Evolutionary conservation across 2,888 invertebrate genomes (phyloP).

Genomic region (Tillus elongatus): DNA sequence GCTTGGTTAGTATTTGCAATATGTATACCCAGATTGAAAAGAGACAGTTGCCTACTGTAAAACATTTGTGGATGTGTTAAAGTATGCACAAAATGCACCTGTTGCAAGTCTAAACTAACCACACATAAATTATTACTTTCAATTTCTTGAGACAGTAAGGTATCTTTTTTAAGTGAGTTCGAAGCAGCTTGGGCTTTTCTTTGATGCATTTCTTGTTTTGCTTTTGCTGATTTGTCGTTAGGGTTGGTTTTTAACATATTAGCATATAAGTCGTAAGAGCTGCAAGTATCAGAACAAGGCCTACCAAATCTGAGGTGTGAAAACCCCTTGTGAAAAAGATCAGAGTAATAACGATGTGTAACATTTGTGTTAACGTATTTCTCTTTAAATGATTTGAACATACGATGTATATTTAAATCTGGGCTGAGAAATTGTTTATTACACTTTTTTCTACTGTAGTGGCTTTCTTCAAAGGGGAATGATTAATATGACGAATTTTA

Average conservation of each 20-base stretch:
- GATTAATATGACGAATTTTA: too few relatives aligned
- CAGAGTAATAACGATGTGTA: neutral
- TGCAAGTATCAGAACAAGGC: conserved; percentile 2
- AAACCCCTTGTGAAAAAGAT: neutral
- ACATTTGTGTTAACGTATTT: neutral
- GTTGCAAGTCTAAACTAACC: neutral
- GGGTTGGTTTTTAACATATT: neutral
- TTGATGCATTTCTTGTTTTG: neutral
- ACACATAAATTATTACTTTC: neutral
- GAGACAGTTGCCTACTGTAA: neutral
- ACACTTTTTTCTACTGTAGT: neutral
- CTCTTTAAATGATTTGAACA: neutral
- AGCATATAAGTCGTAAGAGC: neutral
- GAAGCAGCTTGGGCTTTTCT: neutral
- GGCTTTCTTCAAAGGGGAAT: neutral
- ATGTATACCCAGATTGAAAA: neutral
- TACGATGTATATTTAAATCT: neutral
- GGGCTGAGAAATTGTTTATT: neutral
- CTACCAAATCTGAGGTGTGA: neutral
- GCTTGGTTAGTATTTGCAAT: neutral
- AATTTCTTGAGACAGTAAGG: neutral
- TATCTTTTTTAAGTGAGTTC: neutral
- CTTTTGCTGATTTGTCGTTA: neutral
- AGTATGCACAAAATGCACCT: neutral
- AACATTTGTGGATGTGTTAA: conserved; percentile 4